Evolutionary conservation across 2,113 vertebrate species (phyloP).

Genomic region (Phocoena phocoena): DNA sequence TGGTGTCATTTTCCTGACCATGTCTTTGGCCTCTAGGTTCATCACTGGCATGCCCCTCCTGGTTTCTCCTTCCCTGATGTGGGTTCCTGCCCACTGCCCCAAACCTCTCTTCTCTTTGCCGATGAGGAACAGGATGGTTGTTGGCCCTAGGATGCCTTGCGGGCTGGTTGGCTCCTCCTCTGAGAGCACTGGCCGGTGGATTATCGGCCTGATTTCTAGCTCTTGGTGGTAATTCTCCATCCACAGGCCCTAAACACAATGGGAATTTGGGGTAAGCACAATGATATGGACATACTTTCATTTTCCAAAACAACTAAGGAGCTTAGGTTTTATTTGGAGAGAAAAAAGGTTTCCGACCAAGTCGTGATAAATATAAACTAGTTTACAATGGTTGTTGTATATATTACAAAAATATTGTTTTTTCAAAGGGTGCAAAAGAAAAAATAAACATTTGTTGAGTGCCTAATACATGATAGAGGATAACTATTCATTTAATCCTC

Average conservation of each 20-base stretch:
- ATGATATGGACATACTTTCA: neutral
- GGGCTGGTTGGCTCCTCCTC: conserved; percentile 40
- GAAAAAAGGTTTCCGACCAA: conserved; percentile 15
- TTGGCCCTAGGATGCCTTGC: conserved; percentile 35
- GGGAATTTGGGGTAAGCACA: neutral
- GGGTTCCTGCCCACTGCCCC: conserved; percentile 44
- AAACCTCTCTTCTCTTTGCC: conserved; percentile 71
- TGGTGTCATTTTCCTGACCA: conserved; percentile 70
- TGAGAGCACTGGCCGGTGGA: neutral
- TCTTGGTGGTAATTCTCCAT: conserved; percentile 59
- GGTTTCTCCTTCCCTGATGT: conserved; percentile 69
- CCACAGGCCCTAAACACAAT: conserved; percentile 28
- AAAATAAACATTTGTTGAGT: conserved; percentile 27
- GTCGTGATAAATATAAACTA: conserved; percentile 16
- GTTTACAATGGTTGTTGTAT: neutral
- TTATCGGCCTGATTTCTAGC: conserved; percentile 68
- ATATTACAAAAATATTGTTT: neutral
- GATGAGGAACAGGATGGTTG: neutral
- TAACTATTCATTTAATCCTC: neutral
- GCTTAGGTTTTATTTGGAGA: neutral
- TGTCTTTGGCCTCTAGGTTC: conserved; percentile 68
- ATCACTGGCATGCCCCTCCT: conserved; percentile 54
- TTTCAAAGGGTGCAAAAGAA: neutral
- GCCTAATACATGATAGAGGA: neutral
- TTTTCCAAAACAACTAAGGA: conserved; percentile 46